Percentiles rank a stretch among this genome's conserved stretches.
These are phyloP conservation scores for Baronia brevicornis DNA, from an alignment of 2,888 invertebrate species.

Conservation along the genomic window DNA sequence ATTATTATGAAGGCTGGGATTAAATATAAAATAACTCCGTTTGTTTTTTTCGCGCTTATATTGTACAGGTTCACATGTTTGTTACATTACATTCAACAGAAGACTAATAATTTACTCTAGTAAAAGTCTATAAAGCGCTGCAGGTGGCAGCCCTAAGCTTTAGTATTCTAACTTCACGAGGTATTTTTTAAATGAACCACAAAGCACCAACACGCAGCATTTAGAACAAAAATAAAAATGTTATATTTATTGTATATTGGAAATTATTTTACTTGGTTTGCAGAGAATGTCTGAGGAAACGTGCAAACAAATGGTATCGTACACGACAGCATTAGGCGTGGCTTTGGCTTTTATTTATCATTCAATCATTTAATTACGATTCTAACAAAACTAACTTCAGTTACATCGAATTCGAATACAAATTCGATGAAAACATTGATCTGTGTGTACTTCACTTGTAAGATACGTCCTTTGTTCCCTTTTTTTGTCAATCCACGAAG, in stretches of 20 bases:
- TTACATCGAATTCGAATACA: constrained; percentile 43
- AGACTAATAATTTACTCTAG: too few relatives aligned
- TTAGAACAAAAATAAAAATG: constrained; percentile 15
- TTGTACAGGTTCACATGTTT: too few relatives aligned
- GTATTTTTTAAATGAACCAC: constrained; percentile 10
- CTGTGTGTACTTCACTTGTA: constrained; percentile 34
- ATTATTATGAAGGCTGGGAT: too few relatives aligned
- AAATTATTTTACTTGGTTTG: constrained; percentile 77
- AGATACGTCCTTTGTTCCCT: constrained; percentile 28
- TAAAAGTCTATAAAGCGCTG: too few relatives aligned
- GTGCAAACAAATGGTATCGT: constrained; percentile 87
- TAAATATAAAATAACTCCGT: too few relatives aligned
- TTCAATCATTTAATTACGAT: constrained; percentile 65
- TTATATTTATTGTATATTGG: constrained; percentile 44
- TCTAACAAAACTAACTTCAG: constrained; percentile 68
- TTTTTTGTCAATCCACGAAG: constrained; percentile 39
- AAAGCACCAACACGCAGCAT: constrained; percentile 15
- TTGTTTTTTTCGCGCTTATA: too few relatives aligned
- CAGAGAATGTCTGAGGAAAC: constrained; percentile 89
- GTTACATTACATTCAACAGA: too few relatives aligned
- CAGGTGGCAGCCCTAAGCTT: too few relatives aligned
- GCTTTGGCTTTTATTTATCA: constrained; percentile 72
- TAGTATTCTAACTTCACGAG: constrained; percentile 1
- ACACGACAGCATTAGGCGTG: constrained; percentile 68
- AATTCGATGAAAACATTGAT: constrained; percentile 46